Evolutionary conservation across 2,888 invertebrate genomes (phyloP).

Genomic region (Orthosia gracilis): DNA sequence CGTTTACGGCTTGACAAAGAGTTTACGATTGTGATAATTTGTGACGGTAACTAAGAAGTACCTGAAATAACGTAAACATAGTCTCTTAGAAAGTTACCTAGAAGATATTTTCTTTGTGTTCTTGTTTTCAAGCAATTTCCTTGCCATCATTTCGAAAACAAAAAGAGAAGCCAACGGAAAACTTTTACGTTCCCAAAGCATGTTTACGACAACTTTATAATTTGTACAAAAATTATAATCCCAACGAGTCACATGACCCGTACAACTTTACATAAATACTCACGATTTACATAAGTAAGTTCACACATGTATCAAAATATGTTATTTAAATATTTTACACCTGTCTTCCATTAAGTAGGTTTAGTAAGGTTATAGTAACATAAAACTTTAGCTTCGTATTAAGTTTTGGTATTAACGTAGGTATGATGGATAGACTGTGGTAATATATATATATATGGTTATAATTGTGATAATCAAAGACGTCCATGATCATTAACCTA

Average conservation of each 20-base stretch:
- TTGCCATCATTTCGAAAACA: background rate
- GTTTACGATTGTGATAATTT: constrained; percentile 10
- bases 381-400: constrained; percentile 15
- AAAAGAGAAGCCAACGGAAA: constrained; percentile 4
- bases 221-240: constrained; percentile 53
- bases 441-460: too few relatives aligned
- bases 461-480: too few relatives aligned
- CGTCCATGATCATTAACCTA: too few relatives aligned
- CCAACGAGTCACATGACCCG: constrained; percentile 15
- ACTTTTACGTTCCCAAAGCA: constrained; percentile 1
- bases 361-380: constrained; percentile 32
- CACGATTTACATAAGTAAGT: constrained; percentile 47
- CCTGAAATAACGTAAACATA: background rate
- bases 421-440: background rate
- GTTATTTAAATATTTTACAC: constrained; percentile 49
- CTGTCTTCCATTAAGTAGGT: constrained; percentile 17
- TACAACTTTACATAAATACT: constrained; percentile 53
- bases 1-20: background rate
- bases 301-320: constrained; percentile 57
- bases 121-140: constrained; percentile 2
- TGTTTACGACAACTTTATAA: constrained; percentile 34
- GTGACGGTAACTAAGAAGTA: too few relatives aligned
- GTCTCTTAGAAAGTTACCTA: background rate
- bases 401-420: constrained; percentile 20
- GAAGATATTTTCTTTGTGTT: background rate